Conservation (phyloP, 2,797 vertebrate genomes). For the Zenarchopterus dispar region DNA sequence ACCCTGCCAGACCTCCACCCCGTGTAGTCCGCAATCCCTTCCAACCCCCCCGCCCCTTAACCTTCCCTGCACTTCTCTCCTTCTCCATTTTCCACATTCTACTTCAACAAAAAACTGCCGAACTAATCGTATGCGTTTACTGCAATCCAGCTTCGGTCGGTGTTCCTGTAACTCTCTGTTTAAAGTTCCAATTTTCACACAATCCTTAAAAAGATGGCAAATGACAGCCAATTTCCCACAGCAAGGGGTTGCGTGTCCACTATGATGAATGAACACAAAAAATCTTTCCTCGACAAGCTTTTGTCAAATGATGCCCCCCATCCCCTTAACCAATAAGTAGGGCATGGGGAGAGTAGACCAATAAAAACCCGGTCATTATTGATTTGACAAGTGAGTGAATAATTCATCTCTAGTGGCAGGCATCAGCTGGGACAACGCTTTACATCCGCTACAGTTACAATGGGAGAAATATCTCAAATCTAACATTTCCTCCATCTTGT, state of each 20-base stretch:
- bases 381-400: constrained; percentile 83
- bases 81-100: constrained; percentile 61
- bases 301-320: constrained; percentile 64
- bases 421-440: constrained; percentile 76
- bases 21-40: not conserved
- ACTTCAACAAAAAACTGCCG: constrained; percentile 69
- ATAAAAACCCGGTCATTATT: constrained; percentile 77
- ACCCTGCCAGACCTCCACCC: constrained; percentile 32
- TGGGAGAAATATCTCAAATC: constrained; percentile 38
- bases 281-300: constrained; percentile 41
- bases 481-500: constrained; percentile 44
- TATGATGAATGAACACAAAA: constrained; percentile 48
- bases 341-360: constrained; percentile 74
- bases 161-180: constrained; percentile 3
- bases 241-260: constrained; percentile 52
- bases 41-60: not conserved
- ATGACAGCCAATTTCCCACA: constrained; percentile 55
- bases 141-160: constrained; percentile 40
- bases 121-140: constrained; percentile 60
- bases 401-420: constrained; percentile 76
- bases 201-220: constrained; percentile 1
- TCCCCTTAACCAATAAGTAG: constrained; percentile 73
- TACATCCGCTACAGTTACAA: constrained; percentile 36
- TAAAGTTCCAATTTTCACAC: constrained; percentile 55
- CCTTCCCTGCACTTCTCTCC: constrained; percentile 15